Percentiles rank a stretch among this genome's conserved stretches.
Conservation (phyloP, 2,797 vertebrate genomes). For the Oreonectes daqikongensis region DNA sequence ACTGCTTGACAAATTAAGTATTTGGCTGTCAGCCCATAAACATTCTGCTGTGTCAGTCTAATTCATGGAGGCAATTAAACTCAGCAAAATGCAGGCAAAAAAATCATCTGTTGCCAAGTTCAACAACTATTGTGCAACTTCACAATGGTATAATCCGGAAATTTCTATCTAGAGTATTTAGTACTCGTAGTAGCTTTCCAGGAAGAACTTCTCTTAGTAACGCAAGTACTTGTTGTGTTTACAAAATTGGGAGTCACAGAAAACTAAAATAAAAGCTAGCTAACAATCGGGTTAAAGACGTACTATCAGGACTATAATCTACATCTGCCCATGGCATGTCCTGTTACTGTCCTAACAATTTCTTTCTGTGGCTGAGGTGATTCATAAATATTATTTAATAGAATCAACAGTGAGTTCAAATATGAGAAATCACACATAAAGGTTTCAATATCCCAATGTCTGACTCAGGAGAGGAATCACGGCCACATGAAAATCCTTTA, state of each 20-base stretch:
- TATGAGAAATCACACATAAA: slow-evolving; percentile 10
- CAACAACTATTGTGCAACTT: slow-evolving; percentile 33
- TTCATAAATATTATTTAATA: slow-evolving; percentile 7
- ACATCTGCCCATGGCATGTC: neutral
- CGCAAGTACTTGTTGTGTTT: neutral
- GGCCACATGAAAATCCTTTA: neutral
- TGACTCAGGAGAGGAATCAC: slow-evolving; percentile 27
- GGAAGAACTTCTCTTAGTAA: slow-evolving; percentile 24
- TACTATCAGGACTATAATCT: no score
- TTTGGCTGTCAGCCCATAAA: neutral
- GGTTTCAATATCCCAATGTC: slow-evolving; percentile 2
- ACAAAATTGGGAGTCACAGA: neutral
- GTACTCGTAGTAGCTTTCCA: slow-evolving; percentile 21
- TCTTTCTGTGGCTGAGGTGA: neutral
- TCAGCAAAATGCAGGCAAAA: slow-evolving; percentile 40
- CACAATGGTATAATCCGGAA: slow-evolving; percentile 13
- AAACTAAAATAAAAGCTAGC: neutral
- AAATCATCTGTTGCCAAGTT: neutral
- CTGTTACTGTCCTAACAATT: neutral
- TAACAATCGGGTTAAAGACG: neutral
- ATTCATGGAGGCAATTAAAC: slow-evolving; percentile 22
- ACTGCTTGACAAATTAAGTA: slow-evolving; percentile 23
- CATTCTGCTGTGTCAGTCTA: slow-evolving; percentile 22
- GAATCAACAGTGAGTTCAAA: slow-evolving; percentile 7
- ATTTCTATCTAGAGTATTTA: neutral